Percentiles rank a stretch among this genome's conserved stretches.
These are phyloP conservation scores for Drosophila athabasca DNA, from an alignment of 1,140 invertebrate genomes.

Conservation along the genomic window DNA sequence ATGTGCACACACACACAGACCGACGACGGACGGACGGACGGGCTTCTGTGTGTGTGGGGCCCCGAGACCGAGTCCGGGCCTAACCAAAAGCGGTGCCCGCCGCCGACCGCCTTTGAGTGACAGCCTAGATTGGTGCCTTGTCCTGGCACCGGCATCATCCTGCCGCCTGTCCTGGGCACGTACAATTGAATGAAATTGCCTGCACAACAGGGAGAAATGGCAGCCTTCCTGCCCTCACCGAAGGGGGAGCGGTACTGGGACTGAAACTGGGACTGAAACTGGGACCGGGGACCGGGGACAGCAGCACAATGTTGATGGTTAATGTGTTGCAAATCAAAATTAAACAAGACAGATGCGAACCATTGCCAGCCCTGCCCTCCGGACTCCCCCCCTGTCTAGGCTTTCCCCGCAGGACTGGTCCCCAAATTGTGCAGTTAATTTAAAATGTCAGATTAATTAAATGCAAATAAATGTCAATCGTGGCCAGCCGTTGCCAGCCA, in stretches of 20 bases:
- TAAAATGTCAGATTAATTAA: slow-evolving; percentile 79
- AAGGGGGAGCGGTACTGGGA: not conserved
- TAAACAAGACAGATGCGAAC: slow-evolving; percentile 68
- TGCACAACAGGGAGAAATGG: slow-evolving; percentile 32
- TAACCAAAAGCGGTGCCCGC: slow-evolving; percentile 34
- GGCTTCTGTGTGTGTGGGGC: too few relatives aligned
- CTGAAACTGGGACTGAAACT: not conserved
- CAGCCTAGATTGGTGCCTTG: slow-evolving; percentile 51
- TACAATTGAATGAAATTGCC: slow-evolving; percentile 76
- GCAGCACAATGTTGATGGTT: slow-evolving; percentile 46
- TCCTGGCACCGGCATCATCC: slow-evolving; percentile 13
- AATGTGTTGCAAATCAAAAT: slow-evolving; percentile 80
- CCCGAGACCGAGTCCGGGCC: not conserved
- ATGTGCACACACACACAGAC: slow-evolving; percentile 5
- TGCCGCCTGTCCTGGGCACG: slow-evolving; percentile 39
- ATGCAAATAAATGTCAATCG: slow-evolving; percentile 77
- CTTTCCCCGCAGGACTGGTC: not conserved
- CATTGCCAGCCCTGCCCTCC: not conserved
- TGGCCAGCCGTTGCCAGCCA: slow-evolving; percentile 28
- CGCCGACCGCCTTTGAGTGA: slow-evolving; percentile 64
- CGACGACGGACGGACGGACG: too few relatives aligned
- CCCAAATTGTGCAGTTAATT: slow-evolving; percentile 68
- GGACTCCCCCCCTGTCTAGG: not conserved
- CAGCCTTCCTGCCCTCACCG: too few relatives aligned
- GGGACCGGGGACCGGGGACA: not conserved